Base-by-base conservation (phyloP, 2,797 vertebrate genomes). In the Karalla daura region DNA sequence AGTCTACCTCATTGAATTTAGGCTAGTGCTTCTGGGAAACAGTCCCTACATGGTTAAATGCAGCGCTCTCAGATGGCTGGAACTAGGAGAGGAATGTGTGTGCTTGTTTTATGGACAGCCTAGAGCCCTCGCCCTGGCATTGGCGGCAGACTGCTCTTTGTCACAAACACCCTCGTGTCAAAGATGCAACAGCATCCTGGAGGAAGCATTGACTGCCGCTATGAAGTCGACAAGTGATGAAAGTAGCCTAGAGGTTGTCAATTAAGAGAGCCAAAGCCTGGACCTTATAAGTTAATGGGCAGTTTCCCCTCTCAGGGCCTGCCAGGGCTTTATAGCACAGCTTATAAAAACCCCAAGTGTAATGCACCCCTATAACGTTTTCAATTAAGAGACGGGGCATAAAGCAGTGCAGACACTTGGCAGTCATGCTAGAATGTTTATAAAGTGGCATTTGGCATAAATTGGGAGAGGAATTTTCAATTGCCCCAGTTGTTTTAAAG, bases 161-260 rank as follows among this genome's bases (percentile, higher is more conserved):
- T 96, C 94, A 93, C 92, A 94, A 95, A 94, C 95, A 94, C 94
- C 77, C 76, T 86, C 67, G 63, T 88, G 91, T 94, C 94, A 92
- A 88, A 93, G 94, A 96, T 92, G 86, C 90, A 94, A 86, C 92
- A 89, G 95, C 93, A 93, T 95, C 94, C 94, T 92, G 90, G 92
- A 95, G 93, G 93, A 96, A 95, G 94, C 95, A 94, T 94, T 92
- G 94, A 94, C 92, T 95, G 95, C 91, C 66, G 89, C 91, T 94
- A 95, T 95, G 93, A 94, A 95, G 93, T 95, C 91, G 94, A 96
- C 95, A 96, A 94, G 94, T 95, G 95, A 96, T 96, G 95, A 97
- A 96, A 96, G 95, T 94, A 92, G 93, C 94, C 95, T 94, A 93
- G 94, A 96, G 94, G 94, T 95, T 95, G 94, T 95, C 95, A 95